These are phyloP conservation scores for Autographa gamma DNA, from an alignment of 2,888 invertebrate genomes.

Conservation along the genomic window DNA sequence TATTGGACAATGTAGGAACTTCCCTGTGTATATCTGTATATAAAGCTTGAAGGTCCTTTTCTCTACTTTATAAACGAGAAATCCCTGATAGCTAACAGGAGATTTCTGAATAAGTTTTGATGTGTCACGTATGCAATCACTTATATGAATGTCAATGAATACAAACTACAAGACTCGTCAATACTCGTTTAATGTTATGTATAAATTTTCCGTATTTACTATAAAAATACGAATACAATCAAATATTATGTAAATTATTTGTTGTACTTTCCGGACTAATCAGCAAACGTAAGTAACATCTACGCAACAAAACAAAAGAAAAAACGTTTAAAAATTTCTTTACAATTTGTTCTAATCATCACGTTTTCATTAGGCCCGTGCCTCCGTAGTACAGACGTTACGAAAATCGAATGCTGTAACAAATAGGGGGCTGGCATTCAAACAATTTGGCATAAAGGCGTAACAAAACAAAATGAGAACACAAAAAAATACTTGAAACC, in stretches of 20 bases:
- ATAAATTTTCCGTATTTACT: too few relatives aligned
- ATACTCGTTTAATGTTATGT: too few relatives aligned
- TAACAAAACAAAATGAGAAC: slow-evolving; percentile 73
- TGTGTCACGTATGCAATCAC: too few relatives aligned
- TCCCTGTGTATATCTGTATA: neutral
- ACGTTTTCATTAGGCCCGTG: slow-evolving; percentile 11
- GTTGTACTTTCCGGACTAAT: neutral
- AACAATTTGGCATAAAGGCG: slow-evolving; percentile 67
- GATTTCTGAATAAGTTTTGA: neutral
- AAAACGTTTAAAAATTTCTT: neutral
- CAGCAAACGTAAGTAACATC: too few relatives aligned
- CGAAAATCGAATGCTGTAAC: slow-evolving; percentile 29
- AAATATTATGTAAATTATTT: too few relatives aligned
- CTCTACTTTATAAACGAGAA: neutral
- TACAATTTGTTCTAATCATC: slow-evolving; percentile 2
- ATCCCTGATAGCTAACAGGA: neutral
- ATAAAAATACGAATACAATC: too few relatives aligned
- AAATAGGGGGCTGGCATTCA: slow-evolving; percentile 46
- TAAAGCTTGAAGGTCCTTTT: neutral
- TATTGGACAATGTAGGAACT: slow-evolving; percentile 1
- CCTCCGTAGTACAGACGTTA: slow-evolving; percentile 27
- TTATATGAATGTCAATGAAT: too few relatives aligned
- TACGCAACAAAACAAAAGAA: neutral
- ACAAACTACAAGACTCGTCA: too few relatives aligned
- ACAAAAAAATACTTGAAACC: slow-evolving; percentile 71